These are phyloP conservation scores for Calephelis virginiensis DNA, from an alignment of 1,140 invertebrate genomes.

Conservation along the genomic window DNA sequence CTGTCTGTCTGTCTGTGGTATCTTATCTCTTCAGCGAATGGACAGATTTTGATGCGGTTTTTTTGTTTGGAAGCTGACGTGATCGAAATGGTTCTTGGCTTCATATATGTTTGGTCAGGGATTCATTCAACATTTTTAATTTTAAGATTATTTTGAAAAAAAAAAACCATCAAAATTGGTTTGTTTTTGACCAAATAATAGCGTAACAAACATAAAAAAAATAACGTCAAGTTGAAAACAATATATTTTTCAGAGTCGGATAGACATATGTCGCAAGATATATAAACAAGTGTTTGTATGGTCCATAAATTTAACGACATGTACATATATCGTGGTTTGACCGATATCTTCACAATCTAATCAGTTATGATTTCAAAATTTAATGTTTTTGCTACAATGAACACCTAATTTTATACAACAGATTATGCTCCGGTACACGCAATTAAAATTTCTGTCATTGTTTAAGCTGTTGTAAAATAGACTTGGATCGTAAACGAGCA, in stretches of 20 bases:
- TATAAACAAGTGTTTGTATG: neutral
- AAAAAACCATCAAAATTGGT: neutral
- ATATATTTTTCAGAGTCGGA: no score
- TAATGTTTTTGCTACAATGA: slow-evolving; percentile 8
- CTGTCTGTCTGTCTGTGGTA: no score
- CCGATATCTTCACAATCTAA: neutral
- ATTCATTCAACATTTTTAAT: no score
- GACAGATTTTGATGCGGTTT: no score
- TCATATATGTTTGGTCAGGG: no score
- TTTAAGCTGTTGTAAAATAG: neutral
- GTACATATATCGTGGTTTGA: neutral
- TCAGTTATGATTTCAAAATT: slow-evolving; percentile 3
- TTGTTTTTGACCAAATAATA: neutral
- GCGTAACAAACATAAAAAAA: no score
- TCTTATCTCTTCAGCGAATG: no score
- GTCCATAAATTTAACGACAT: neutral
- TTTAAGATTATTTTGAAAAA: no score
- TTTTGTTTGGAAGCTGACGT: no score
- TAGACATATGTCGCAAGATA: no score
- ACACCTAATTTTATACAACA: neutral
- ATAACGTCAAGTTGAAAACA: no score
- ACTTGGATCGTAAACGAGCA: neutral
- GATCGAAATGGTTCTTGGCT: no score
- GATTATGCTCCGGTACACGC: neutral
- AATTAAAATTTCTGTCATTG: slow-evolving; percentile 13